phyloP scores from a whole-genome alignment of 2,888 invertebrate genomes.

The Tenthredo scrophulariae region DNA sequence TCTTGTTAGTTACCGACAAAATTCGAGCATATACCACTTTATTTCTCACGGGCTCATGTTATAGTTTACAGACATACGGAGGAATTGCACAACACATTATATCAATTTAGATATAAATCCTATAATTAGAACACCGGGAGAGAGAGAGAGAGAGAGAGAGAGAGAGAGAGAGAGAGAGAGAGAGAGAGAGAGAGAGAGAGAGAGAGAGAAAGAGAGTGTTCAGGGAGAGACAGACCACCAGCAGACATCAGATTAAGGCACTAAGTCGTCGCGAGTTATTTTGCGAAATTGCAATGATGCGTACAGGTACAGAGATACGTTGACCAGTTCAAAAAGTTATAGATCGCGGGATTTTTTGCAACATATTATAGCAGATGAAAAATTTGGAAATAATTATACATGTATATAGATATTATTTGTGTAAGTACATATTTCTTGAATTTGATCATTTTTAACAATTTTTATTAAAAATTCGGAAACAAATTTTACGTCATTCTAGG shows the following conservation, averaged over 20 bases:
- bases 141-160: not conserved
- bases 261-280: not conserved
- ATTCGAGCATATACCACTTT: not conserved
- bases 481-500: too few relatives aligned
- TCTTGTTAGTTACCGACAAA: not conserved
- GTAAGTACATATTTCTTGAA: too few relatives aligned
- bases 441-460: too few relatives aligned
- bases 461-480: too few relatives aligned
- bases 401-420: too few relatives aligned
- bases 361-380: too few relatives aligned
- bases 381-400: too few relatives aligned
- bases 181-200: not conserved
- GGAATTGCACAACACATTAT: conserved; percentile 6
- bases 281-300: not conserved
- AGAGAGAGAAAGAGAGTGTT: not conserved
- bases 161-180: not conserved
- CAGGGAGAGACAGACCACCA: not conserved
- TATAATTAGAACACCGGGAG: conserved; percentile 13
- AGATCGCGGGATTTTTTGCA: too few relatives aligned
- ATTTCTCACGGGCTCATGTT: not conserved
- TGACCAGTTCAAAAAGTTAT: too few relatives aligned
- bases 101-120: conserved; percentile 14
- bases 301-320: not conserved
- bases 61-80: not conserved
- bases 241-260: not conserved